A percentile compares a stretch with the other conserved stretches of the same genome.
Evolutionary conservation across 2,797 vertebrate species (phyloP).

Genomic region (Carcharodon carcharias): DNA sequence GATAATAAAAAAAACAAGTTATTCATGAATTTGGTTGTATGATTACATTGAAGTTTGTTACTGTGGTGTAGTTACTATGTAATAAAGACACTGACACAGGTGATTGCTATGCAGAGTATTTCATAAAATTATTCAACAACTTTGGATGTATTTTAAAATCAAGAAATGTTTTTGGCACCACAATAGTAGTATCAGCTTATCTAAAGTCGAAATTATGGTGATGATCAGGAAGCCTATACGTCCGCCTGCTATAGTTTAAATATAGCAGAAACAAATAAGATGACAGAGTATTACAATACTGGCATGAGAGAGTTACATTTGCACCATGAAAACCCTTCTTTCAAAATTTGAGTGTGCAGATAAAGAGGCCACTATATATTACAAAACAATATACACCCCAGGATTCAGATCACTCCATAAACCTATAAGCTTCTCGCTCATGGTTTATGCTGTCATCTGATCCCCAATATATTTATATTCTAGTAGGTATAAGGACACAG

Average conservation of each 20-base stretch:
- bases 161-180: too few species aligned
- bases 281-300: too few species aligned
- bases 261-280: too few species aligned
- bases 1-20: background rate
- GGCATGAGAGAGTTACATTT: too few species aligned
- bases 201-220: too few species aligned
- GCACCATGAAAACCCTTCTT: too few species aligned
- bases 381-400: background rate
- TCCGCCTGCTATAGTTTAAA: too few species aligned
- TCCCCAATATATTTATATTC: background rate
- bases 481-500: too few species aligned
- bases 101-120: background rate
- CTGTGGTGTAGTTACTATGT: background rate
- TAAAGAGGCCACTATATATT: too few species aligned
- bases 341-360: too few species aligned
- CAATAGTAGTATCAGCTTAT: too few species aligned
- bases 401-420: background rate
- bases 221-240: too few species aligned
- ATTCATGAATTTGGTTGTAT: background rate
- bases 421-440: background rate
- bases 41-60: slow-evolving; percentile 2
- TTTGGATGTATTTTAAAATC: background rate
- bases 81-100: background rate
- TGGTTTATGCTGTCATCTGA: background rate
- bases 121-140: background rate